These are phyloP conservation scores for Caenorhabditis sp. DNA, from an alignment of 2,888 invertebrate species.

Conservation along the genomic window DNA sequence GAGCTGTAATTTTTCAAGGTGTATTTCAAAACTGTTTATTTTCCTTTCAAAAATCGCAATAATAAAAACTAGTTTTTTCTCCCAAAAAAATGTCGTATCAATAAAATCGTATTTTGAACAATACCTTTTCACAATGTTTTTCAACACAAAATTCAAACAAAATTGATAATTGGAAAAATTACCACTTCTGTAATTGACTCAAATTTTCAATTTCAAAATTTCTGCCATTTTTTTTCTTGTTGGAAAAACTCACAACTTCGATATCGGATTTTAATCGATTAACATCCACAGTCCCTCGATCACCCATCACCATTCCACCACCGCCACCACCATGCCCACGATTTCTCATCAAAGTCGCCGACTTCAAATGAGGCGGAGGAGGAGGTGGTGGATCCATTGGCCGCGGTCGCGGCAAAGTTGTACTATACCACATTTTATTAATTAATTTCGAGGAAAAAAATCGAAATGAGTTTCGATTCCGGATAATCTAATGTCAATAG, in stretches of 20 bases:
- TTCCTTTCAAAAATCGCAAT: background rate
- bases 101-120: no score
- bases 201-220: no score
- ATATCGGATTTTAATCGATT: conserved; percentile 41
- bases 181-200: no score
- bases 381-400: conserved; percentile 37
- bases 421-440: conserved; percentile 35
- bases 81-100: no score
- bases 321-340: conserved; percentile 9
- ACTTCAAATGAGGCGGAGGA: conserved; percentile 36
- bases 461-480: background rate
- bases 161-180: no score
- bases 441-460: background rate
- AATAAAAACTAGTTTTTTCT: no score
- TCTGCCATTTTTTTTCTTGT: no score
- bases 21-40: no score
- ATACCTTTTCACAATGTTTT: no score
- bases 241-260: conserved; percentile 32
- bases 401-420: conserved; percentile 32
- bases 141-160: no score
- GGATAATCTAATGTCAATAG: background rate
- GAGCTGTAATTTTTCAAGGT: conserved; percentile 27
- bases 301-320: background rate
- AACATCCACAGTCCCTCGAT: conserved; percentile 32
- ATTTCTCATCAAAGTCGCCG: conserved; percentile 24